Evolutionary conservation across 1,140 invertebrate genomes (phyloP).

Genomic region (Lamellibrachia luymesi): DNA sequence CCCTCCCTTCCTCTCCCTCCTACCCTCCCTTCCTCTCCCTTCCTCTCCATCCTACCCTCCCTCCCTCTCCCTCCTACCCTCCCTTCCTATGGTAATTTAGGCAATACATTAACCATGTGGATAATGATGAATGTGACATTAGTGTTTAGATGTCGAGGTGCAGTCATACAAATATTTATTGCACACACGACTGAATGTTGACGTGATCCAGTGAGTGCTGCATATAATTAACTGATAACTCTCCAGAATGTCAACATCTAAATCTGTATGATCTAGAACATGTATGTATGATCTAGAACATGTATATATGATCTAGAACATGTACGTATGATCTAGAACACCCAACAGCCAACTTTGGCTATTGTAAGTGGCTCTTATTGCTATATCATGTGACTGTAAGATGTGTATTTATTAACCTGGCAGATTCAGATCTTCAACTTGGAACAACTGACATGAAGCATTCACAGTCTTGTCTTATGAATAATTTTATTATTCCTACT

Average conservation of each 20-base stretch:
- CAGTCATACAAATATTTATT: not conserved
- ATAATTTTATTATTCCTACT: not conserved
- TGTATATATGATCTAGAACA: not conserved
- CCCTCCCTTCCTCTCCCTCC: too few species aligned
- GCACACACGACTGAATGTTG: not conserved
- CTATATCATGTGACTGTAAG: not conserved
- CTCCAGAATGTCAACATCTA: not conserved
- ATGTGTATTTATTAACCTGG: not conserved
- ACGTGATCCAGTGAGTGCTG: not conserved
- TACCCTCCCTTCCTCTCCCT: too few species aligned
- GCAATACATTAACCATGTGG: not conserved
- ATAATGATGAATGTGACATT: not conserved
- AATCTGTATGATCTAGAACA: not conserved
- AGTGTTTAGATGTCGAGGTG: not conserved
- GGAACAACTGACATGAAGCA: not conserved
- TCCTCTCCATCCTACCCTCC: too few species aligned
- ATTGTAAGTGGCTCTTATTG: not conserved
- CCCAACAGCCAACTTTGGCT: not conserved
- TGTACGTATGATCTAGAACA: not conserved
- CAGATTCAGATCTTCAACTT: not conserved
- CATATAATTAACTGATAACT: not conserved
- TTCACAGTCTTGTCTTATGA: not conserved
- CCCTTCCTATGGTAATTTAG: not conserved
- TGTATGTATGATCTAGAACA: not conserved
- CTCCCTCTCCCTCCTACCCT: not conserved